Percentiles rank a stretch among this genome's conserved stretches.
Conservation (phyloP, 2,888 invertebrate species). For the Dryococelus australis region DNA sequence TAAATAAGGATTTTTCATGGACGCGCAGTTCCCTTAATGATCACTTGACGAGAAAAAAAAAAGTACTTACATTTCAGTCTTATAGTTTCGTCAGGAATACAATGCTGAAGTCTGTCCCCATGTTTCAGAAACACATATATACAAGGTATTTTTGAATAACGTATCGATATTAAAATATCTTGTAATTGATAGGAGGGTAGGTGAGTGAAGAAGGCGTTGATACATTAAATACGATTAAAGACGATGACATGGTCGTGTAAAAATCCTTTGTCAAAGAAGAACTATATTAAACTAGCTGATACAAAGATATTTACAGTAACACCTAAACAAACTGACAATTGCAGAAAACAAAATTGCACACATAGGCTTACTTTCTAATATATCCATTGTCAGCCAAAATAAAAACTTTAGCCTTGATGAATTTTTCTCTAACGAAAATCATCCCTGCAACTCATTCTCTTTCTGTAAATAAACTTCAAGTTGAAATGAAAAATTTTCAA, state of each 20-base stretch:
- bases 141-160: too few species aligned
- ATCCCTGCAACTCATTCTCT: not conserved
- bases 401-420: not conserved
- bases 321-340: not conserved
- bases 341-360: not conserved
- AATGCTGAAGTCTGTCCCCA: too few species aligned
- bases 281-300: not conserved
- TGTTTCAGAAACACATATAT: too few species aligned
- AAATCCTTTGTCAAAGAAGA: not conserved
- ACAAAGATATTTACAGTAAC: not conserved
- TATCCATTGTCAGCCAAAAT: conserved; percentile 20
- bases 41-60: too few species aligned
- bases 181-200: not conserved
- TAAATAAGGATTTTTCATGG: too few species aligned
- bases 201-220: not conserved
- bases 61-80: too few species aligned
- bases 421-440: not conserved
- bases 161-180: not conserved
- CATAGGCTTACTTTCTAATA: not conserved
- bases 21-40: too few species aligned
- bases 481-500: not conserved
- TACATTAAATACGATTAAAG: conserved; percentile 5
- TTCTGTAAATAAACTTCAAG: not conserved
- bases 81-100: too few species aligned
- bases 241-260: not conserved